phyloP scores from a whole-genome alignment of 2,113 vertebrate species.

The Nipponia nippon region DNA sequence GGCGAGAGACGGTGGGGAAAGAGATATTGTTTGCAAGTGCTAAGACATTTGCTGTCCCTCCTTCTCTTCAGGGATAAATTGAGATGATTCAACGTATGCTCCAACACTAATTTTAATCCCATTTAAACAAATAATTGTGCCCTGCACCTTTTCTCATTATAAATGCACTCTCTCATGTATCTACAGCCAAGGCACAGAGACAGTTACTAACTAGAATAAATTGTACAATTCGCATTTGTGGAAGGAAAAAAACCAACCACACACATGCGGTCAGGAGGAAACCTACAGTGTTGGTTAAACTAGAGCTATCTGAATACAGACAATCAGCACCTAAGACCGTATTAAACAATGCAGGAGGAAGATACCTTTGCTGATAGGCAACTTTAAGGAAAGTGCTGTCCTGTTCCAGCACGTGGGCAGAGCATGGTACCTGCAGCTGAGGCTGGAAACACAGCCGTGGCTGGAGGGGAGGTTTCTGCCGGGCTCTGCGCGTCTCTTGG shows the following conservation, averaged over 20 bases:
- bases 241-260: background rate
- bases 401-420: accelerated
- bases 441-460: accelerated
- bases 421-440: background rate
- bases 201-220: conserved; percentile 5
- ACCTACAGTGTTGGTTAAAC: background rate
- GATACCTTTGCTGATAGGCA: background rate
- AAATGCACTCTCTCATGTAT: background rate
- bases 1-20: background rate
- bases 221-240: background rate
- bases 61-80: conserved; percentile 20
- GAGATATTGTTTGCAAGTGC: background rate
- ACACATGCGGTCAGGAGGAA: background rate
- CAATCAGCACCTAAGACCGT: background rate
- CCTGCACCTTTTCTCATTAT: background rate
- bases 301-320: background rate
- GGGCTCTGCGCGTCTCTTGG: background rate
- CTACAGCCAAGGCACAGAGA: background rate
- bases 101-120: conserved; percentile 5
- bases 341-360: background rate
- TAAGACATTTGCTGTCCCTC: background rate
- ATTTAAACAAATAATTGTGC: conserved; percentile 38
- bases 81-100: background rate
- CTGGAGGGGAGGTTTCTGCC: background rate
- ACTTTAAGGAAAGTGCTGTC: background rate